A percentile compares a stretch with the other conserved stretches of the same genome.
Evolutionary conservation across 2,113 vertebrate genomes (phyloP).

Genomic region (Salminus brasiliensis): DNA sequence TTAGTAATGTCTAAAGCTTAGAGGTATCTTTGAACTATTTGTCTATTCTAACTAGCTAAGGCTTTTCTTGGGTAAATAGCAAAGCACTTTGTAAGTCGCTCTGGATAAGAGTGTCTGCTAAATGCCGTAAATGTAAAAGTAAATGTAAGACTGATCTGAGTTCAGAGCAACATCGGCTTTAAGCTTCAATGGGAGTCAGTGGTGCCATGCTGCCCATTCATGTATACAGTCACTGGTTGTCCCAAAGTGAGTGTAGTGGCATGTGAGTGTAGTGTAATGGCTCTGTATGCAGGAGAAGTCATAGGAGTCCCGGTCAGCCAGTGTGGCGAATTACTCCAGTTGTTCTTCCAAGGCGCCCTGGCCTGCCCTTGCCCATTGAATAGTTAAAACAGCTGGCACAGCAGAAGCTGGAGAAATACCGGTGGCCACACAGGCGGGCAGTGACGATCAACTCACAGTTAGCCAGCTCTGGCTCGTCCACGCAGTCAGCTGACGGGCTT

Average conservation of each 20-base stretch:
- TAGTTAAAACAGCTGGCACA: slow-evolving; percentile 87
- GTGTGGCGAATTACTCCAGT: neutral
- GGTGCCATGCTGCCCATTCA: neutral
- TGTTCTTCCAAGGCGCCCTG: neutral
- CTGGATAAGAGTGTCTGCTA: too few species aligned
- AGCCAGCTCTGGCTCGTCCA: slow-evolving; percentile 90
- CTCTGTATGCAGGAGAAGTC: neutral
- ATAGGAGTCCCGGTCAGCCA: neutral
- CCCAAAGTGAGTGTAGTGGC: neutral
- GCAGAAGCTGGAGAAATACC: slow-evolving; percentile 94
- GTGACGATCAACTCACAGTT: slow-evolving; percentile 92
- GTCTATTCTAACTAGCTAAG: too few species aligned
- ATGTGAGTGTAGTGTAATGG: neutral
- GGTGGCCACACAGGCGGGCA: slow-evolving; percentile 87
- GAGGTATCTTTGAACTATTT: too few species aligned
- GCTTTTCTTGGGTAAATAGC: too few species aligned
- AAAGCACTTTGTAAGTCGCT: too few species aligned
- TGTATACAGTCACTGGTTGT: neutral
- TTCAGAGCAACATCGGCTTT: too few species aligned
- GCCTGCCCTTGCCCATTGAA: slow-evolving; percentile 45
- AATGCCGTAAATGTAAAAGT: too few species aligned
- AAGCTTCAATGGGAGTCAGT: neutral
- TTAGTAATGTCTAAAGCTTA: too few species aligned
- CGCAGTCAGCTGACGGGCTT: slow-evolving; percentile 72
- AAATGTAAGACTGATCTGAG: too few species aligned